A percentile compares a stretch with the other conserved stretches of the same genome.
Conservation (phyloP, 2,888 invertebrate species). For the Drosophila melanosoma region DNA sequence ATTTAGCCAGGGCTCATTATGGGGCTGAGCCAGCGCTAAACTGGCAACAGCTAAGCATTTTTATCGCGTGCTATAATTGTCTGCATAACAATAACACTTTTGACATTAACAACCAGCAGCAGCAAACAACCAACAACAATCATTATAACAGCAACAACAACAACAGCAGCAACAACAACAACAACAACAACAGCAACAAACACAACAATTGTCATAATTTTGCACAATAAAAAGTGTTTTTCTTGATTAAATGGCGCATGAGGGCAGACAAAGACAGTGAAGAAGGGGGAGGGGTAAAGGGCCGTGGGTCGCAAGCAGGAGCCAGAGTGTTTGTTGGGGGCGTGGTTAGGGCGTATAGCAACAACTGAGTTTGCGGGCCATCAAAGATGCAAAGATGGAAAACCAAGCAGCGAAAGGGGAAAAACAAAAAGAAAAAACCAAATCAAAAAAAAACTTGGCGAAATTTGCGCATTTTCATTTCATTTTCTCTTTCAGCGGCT, state of each 20-base stretch:
- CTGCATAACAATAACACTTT: constrained; percentile 79
- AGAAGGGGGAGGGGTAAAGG: too few species aligned
- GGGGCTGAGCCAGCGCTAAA: background rate
- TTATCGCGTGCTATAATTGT: constrained; percentile 78
- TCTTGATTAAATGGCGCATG: constrained; percentile 73
- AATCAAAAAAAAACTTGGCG: constrained; percentile 35
- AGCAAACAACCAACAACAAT: constrained; percentile 37
- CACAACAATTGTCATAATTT: constrained; percentile 71
- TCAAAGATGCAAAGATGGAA: constrained; percentile 35
- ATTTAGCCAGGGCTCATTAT: constrained; percentile 63
- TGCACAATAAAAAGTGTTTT: constrained; percentile 80
- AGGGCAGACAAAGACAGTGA: background rate
- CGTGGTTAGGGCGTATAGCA: background rate
- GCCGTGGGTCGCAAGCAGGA: background rate
- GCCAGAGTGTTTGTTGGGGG: background rate
- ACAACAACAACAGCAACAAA: constrained; percentile 20
- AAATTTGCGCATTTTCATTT: constrained; percentile 59
- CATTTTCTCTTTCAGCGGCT: constrained; percentile 28
- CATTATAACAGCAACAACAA: constrained; percentile 39
- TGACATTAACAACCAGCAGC: constrained; percentile 70
- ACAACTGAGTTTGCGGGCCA: background rate
- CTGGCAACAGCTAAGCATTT: constrained; percentile 55
- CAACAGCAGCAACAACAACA: constrained; percentile 37
- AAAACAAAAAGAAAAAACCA: constrained; percentile 11
- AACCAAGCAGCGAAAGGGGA: background rate